A percentile compares a stretch with the other conserved stretches of the same genome.
phyloP scores from a whole-genome alignment of 2,888 invertebrate species.

The Drosophila demipolita region DNA sequence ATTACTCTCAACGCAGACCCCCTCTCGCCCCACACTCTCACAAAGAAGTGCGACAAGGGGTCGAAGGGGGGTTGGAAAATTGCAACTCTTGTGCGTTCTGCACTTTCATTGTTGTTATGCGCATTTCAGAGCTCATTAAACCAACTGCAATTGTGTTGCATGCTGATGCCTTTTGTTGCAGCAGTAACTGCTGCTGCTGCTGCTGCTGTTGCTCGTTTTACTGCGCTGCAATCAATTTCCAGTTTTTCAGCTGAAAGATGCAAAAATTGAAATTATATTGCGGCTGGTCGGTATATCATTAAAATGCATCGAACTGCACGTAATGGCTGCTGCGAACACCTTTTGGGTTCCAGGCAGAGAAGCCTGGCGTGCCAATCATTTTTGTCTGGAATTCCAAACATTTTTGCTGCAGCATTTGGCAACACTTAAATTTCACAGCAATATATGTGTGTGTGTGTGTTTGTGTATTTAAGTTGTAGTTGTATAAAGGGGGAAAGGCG shows the following conservation, averaged over 20 bases:
- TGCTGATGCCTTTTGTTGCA: conserved; percentile 38
- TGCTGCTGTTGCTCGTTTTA: conserved; percentile 18
- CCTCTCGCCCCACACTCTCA: neutral
- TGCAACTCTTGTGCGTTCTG: conserved; percentile 40
- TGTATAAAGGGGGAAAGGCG: neutral
- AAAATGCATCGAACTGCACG: conserved; percentile 70
- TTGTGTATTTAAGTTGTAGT: conserved; percentile 15
- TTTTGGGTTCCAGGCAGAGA: conserved; percentile 20
- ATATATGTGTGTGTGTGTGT: conserved; percentile 18
- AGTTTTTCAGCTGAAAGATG: conserved; percentile 71
- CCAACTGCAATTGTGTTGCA: conserved; percentile 72
- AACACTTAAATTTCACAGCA: conserved; percentile 32
- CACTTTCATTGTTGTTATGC: conserved; percentile 71
- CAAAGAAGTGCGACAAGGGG: conserved; percentile 2
- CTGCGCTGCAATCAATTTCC: conserved; percentile 70
- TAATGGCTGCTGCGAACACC: conserved; percentile 62
- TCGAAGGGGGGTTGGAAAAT: conserved; percentile 39
- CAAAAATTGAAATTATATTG: conserved; percentile 75
- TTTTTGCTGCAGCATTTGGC: conserved; percentile 32
- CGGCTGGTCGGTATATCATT: conserved; percentile 67
- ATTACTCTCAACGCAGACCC: conserved; percentile 55
- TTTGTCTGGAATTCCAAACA: conserved; percentile 55
- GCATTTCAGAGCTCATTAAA: conserved; percentile 78
- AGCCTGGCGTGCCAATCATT: conserved; percentile 46
- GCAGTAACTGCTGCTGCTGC: conserved; percentile 14